Base-by-base conservation (phyloP, 2,113 vertebrate genomes). In the Malurus melanocephalus region DNA sequence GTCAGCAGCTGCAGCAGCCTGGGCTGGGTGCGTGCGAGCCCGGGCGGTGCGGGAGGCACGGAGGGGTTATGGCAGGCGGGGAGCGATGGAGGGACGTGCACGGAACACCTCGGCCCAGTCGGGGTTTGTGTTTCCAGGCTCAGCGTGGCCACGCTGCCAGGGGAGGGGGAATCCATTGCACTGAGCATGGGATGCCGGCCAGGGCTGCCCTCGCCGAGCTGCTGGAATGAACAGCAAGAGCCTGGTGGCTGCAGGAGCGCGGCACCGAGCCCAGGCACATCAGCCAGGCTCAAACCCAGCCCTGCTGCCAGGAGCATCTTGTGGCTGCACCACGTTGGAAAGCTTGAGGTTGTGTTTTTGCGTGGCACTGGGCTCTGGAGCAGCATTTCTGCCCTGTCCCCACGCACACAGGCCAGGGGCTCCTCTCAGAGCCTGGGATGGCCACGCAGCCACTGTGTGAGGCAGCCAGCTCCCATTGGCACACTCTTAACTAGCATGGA, bases 401-500 rank as follows among this genome's bases (percentile, higher is more conserved):
- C 27, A 3, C n/a, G 45, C 28, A 14, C 5, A 0, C 2, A 2
- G 33, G 16, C 23, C 53, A 32, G 30, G 48, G 3, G 43, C 30
- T 62, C 67, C 53, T 24, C 7, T 65, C 53, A 10, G 42, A 48
- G 52, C 53, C 15, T 0, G 2, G 42, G 9, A 8, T 81, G 76
- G 28, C 60, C 35, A 4, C 40, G 13, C 42, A 67, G n/a, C 43
- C 45, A 0, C 7, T 16, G 26, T 35, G 35, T 35, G 28, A 9
- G 85, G 59, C 48, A 69, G 42, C 38, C 45, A 68, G 57, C 53
- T 46, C n/a, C 55, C 61, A 4, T 3, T 43, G 64, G 42, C 43
- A 82, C 55, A 45, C 0, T 0, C 6, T 35, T 26, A n/a, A 62
- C 55, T 75, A 53, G 49, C 4, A 0, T 1, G 27, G 81, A 51